phyloP scores from a whole-genome alignment of 2,113 vertebrate genomes.

The Alligator sinensis region DNA sequence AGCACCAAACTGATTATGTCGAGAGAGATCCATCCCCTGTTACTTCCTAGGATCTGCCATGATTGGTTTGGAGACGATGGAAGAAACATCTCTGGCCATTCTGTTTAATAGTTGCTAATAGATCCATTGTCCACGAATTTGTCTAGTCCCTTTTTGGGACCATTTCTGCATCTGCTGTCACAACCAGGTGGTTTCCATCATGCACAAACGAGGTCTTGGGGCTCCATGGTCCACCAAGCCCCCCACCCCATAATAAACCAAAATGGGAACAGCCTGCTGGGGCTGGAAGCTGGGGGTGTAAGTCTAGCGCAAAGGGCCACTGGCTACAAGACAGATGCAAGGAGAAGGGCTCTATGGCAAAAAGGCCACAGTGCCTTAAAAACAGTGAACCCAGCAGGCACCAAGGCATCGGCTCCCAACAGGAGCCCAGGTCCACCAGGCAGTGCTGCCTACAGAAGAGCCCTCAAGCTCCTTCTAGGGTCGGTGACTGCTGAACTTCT shows the following conservation, averaged over 20 bases:
- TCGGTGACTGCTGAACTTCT: not conserved
- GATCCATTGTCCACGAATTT: too few relatives aligned
- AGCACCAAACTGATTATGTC: too few relatives aligned
- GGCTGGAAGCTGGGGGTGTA: fast-evolving
- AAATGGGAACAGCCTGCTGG: fast-evolving
- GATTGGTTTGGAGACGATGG: too few relatives aligned
- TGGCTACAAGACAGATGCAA: fast-evolving
- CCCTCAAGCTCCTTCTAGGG: not conserved
- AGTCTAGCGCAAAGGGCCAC: not conserved
- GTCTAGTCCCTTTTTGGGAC: too few relatives aligned
- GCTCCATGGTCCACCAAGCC: not conserved
- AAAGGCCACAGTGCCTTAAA: not conserved
- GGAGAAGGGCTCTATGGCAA: not conserved
- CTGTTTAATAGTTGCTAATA: too few relatives aligned
- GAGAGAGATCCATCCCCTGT: too few relatives aligned
- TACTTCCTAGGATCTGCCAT: too few relatives aligned
- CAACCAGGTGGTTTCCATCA: not conserved
- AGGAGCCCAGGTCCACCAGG: not conserved
- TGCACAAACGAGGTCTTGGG: not conserved
- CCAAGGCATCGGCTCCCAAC: not conserved
- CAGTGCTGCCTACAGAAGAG: not conserved
- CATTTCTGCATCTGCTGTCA: too few relatives aligned
- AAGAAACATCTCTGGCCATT: too few relatives aligned
- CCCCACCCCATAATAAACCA: not conserved
- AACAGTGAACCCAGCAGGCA: not conserved